phyloP scores from a whole-genome alignment of 2,797 vertebrate genomes.

The Eulemur mongoz region DNA sequence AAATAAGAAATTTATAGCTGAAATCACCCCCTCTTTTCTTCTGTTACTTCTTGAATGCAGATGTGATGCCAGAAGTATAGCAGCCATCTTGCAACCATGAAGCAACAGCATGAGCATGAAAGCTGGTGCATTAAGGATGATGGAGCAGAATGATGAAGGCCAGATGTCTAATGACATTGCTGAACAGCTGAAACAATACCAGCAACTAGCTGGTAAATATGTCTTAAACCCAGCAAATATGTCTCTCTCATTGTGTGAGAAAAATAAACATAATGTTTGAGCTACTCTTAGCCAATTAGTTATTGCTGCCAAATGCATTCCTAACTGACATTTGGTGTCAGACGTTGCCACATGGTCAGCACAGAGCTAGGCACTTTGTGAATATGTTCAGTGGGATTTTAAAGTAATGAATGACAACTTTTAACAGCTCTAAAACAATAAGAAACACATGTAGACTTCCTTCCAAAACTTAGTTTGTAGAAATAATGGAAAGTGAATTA shows the following conservation, averaged over 20 bases:
- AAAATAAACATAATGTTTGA: neutral
- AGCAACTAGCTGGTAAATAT: neutral
- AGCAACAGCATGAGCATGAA: neutral
- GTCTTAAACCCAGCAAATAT: neutral
- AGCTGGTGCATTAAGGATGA: neutral
- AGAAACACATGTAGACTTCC: neutral
- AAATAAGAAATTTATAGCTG: neutral
- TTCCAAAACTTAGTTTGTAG: constrained; percentile 38
- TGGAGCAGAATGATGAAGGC: neutral
- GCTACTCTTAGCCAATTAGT: neutral
- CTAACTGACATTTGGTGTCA: neutral
- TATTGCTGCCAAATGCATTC: neutral
- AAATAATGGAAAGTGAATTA: constrained; percentile 61
- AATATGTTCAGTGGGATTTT: neutral
- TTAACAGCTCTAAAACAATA: neutral
- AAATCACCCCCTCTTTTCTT: neutral
- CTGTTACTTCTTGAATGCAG: neutral
- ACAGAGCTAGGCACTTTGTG: neutral
- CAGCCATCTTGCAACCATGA: neutral
- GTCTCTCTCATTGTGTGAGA: neutral
- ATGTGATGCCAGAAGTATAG: neutral
- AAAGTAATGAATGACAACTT: neutral
- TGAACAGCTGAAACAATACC: neutral
- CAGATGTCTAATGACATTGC: neutral
- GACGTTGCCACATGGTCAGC: neutral